Percentiles rank a stretch among this genome's conserved stretches.
phyloP scores from a whole-genome alignment of 92 coral and sea anemone species.

The Galaxea fascicularis region DNA sequence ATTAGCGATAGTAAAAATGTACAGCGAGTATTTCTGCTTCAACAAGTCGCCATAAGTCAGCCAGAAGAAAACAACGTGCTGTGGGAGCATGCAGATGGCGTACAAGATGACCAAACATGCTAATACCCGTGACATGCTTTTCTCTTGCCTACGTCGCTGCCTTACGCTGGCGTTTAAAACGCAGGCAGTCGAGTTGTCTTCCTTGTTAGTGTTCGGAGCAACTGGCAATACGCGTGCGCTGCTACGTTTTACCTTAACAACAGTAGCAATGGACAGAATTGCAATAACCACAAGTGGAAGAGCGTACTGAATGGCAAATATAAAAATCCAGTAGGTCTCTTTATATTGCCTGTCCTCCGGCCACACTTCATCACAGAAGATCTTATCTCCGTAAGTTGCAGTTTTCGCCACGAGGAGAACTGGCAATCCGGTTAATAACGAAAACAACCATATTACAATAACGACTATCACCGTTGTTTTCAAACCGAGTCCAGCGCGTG shows the following conservation, averaged over 20 bases:
- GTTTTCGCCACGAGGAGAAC: constrained; percentile 40
- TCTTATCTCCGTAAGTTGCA: constrained; percentile 1
- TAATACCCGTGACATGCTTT: constrained; percentile 74
- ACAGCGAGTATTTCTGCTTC: constrained; percentile 32
- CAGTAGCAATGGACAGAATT: constrained; percentile 68
- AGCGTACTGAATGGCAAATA: constrained; percentile 83
- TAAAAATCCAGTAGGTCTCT: constrained; percentile 78
- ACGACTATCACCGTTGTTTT: constrained; percentile 62
- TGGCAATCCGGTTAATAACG: constrained; percentile 43
- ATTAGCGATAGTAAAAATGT: constrained; percentile 72
- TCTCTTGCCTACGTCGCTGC: constrained; percentile 72
- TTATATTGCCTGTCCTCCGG: constrained; percentile 22
- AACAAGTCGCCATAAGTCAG: constrained; percentile 56
- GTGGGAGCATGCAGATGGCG: constrained; percentile 79
- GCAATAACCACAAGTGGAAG: constrained; percentile 78
- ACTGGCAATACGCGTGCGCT: constrained; percentile 41
- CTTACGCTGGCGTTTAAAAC: constrained; percentile 63
- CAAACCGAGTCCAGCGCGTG: constrained; percentile 48
- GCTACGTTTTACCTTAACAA: constrained; percentile 59
- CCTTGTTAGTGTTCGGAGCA: neutral
- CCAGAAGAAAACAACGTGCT: constrained; percentile 81
- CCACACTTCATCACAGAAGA: constrained; percentile 46
- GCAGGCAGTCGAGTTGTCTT: constrained; percentile 27
- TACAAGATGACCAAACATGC: constrained; percentile 74
- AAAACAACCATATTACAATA: constrained; percentile 68